Evolutionary conservation across 2,113 vertebrate genomes (phyloP), one percentile per base, ranked within the genome.

Genomic region (Galeopterus variegatus): DNA sequence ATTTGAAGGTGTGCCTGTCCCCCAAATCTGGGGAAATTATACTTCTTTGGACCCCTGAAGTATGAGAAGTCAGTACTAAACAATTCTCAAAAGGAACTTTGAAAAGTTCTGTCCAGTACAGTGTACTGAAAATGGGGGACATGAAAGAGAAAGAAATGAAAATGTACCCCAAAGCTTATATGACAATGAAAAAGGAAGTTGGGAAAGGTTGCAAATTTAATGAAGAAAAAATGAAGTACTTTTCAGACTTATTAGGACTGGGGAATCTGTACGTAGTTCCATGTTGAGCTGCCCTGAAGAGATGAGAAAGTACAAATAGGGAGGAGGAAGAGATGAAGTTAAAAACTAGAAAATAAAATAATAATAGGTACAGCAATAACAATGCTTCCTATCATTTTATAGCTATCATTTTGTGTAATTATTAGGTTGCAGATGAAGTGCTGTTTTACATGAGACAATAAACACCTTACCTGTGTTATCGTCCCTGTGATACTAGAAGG

Each of bases 111-210:
- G 8, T 67, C 33, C 28, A 79, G 6, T 88, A 77, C 3, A 94
- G 21, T 48, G 8, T 31, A 23, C 24, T 56, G 87, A 56, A 33
- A 8, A 45, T 13, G 21, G 73, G 50, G 9, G 12, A 31, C 13
- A 60, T 45, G 28, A 1, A 52, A 70, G 17, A 93, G 1, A 96
- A 69, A 83, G 3, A 95, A 65, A 90, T 7, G 54, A 33, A 90
- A 82, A 64, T 15, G 12, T 70, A 65, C 8, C 14, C 15, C 18
- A 41, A 79, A 54, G 7, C 45, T 89, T 85, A 65, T 21, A 23
- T 21, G 70, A 92, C 12, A 76, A 8, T 72, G 24, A 84, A 91
- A 13, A 73, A 97, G 6, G 33, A 96, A 92, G 48, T 11, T 52
- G 9, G 28, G 56, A 73, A 76, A 60, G 1, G 6, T 33, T 60